phyloP scores from a whole-genome alignment of 1,140 invertebrate species.

The Drosophila punjabiensis region DNA sequence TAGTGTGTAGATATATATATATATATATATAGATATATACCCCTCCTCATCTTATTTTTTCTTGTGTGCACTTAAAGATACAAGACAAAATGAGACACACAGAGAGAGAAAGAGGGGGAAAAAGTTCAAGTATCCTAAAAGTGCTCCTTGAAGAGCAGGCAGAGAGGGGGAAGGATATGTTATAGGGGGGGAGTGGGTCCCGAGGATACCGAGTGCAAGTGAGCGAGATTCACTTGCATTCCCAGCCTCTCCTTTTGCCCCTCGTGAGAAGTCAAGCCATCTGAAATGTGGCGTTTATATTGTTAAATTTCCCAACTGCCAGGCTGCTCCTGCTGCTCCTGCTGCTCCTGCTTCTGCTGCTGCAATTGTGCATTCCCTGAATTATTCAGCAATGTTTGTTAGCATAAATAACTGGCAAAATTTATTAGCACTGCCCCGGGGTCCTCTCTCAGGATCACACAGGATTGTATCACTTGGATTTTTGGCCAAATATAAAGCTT shows the following conservation, averaged over 20 bases:
- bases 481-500: neutral
- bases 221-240: constrained; percentile 53
- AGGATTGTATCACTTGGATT: neutral
- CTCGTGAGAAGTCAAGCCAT: constrained; percentile 34
- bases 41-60: neutral
- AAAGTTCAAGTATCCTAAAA: constrained; percentile 65
- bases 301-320: constrained; percentile 34
- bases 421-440: constrained; percentile 18
- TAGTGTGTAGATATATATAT: neutral
- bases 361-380: constrained; percentile 33
- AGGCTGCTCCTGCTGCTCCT: neutral
- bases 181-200: neutral
- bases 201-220: constrained; percentile 31
- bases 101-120: constrained; percentile 9
- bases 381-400: constrained; percentile 39
- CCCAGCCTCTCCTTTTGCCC: neutral
- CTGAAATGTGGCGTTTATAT: constrained; percentile 61
- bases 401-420: constrained; percentile 36
- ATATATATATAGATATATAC: neutral
- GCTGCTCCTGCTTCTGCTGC: neutral
- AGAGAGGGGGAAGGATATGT: neutral
- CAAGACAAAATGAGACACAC: constrained; percentile 7
- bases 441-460: neutral
- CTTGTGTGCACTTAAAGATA: constrained; percentile 32
- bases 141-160: constrained; percentile 30